Base-by-base conservation (phyloP, 2,888 invertebrate genomes). In the Gisinianus flammeolus region DNA sequence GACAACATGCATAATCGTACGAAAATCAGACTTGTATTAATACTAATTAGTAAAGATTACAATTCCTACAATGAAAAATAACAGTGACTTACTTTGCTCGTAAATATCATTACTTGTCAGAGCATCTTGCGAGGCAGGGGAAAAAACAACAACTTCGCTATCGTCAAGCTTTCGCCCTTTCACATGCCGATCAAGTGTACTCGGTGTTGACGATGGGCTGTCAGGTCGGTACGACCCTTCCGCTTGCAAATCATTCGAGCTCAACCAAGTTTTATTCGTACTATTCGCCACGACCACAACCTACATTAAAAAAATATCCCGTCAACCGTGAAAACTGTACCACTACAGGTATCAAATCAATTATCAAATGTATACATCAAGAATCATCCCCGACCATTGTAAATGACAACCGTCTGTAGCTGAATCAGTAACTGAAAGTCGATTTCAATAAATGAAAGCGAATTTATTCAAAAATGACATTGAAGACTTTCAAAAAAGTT, bases 91-190 rank as follows among this genome's bases (percentile, higher is more conserved):
- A 85, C 85, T 85, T 81, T 85, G 83, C 69, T 85, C 85, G 69
- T 83, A 85, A 31, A 58, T 72, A 52, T 76, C 78, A 26, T 52
- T 78, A 64, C 71, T 80, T 56, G 75, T 67, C 62, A 78, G 78
- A 24, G 28, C 3, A 19, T 83, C 81, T 24, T 62, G 58, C 12
- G 78, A 35, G 70, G 52, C 35, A 12, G 93, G 92, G 84, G 92
- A 93, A 54, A 93, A 91, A 78, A 95, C 94, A 70, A 94, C 87
- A 6, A 95, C 95, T 86, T 95, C 95, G 85, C 94, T 94, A 86
- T 94, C 94, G 86, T 95, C 95, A 80, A 95, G 87, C 78, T 93
- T 92, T 74, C 93, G 91, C 5, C 90, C 90, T 79, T 89, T 88
- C 24, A 86, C 85, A 76, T 86, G 86, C 10, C 86, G 82, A 26